Evolutionary conservation across 2,797 vertebrate species (phyloP), one percentile per base, ranked within the genome.

Genomic region (Rhinoraja longicauda): DNA sequence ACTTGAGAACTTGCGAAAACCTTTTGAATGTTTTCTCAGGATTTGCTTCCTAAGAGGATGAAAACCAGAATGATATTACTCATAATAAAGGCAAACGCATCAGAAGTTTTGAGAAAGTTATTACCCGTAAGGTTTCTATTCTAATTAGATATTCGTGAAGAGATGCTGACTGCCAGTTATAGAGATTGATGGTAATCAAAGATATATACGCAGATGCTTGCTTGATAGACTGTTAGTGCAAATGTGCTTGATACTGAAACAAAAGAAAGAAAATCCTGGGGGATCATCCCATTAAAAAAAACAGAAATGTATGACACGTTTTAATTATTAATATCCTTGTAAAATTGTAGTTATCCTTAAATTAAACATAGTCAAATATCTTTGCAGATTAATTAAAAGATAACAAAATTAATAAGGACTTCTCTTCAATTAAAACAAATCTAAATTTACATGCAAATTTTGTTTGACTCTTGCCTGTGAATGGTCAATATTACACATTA

Each of bases 91-190:
- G 8, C n/a, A 19, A 67, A 19, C 36, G n/a, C 84, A 36, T 19
- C 62, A 24, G 62, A 36, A 36, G n/a, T 36, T 36, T 88, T 62
- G 62, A 67, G n/a, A n/a, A 88, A 21, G n/a, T 67, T n/a, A 67
- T 67, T 88, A 88, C 62, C n/a, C 17, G 62, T 88, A 62, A 88
- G 84, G 59, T 36, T 88, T 19, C 62, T 67, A 32, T 88, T 36
- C 62, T 88, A 88, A 88, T 88, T 67, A 88, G 17, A 21, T 36
- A 88, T 67, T 88, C 84, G 88, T 86, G 59, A 88, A 36, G n/a
- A 17, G 36, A 88, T 21, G 62, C 62, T 88, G 84, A 88, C 84
- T 32, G 15, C 59, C 84, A 88, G 62, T 88, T 62, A 88, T 67
- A 64, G 19, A 67, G 82, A 86, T 86, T 64, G 57, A 86, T 62